Conservation (phyloP, 2,888 invertebrate species). For the Sipha maydis region DNA sequence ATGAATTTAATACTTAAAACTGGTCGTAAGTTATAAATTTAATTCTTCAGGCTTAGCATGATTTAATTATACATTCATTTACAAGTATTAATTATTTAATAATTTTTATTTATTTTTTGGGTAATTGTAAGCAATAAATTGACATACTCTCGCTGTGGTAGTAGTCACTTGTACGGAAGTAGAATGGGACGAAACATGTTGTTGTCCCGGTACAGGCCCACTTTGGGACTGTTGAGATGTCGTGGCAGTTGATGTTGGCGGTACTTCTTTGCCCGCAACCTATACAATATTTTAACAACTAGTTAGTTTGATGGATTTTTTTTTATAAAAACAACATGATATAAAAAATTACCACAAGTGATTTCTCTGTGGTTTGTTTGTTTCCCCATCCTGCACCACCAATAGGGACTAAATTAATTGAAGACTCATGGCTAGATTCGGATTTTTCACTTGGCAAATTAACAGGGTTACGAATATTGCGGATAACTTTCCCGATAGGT, state of each 20-base stretch:
- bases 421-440: conserved; percentile 85
- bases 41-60: no score
- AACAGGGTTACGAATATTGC: conserved; percentile 97
- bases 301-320: no score
- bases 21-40: no score
- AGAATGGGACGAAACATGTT: conserved; percentile 58
- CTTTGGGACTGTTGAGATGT: conserved; percentile 58
- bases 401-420: conserved; percentile 80
- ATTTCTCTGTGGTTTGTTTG: conserved; percentile 69
- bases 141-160: conserved; percentile 41
- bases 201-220: conserved; percentile 58
- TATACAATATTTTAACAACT: background rate
- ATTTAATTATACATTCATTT: no score
- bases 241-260: conserved; percentile 58
- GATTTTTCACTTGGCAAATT: conserved; percentile 99
- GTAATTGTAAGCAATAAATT: no score
- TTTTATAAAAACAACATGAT: background rate
- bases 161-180: conserved; percentile 54
- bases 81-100: no score
- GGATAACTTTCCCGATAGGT: conserved; percentile 98
- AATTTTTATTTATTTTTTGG: no score
- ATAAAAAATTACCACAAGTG: conserved; percentile 58
- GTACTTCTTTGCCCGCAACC: conserved; percentile 48
- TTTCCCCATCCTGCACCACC: conserved; percentile 84
- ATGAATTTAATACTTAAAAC: no score